Base-by-base conservation (phyloP, 2,797 vertebrate genomes). In the Falco berigora region DNA sequence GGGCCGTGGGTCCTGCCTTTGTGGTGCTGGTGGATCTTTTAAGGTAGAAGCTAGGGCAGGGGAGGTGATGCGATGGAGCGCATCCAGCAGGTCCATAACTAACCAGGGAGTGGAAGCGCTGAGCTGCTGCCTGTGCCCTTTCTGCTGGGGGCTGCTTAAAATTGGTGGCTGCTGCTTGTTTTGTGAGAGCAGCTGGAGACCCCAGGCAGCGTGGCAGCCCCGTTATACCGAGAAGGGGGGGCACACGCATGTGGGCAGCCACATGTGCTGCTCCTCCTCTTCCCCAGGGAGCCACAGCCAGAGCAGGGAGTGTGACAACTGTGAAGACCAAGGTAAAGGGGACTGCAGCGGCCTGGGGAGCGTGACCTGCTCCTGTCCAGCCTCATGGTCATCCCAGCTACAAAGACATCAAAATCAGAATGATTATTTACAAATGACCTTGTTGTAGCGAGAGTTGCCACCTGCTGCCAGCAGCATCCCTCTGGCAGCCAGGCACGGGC, bases 201-300 rank as follows among this genome's bases (percentile, higher is more conserved):
- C 19, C 30, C 9, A 10, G 7, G 44, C 61, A 52, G 23, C 21
- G 42, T 22, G 21, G 32, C n/a, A 7, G 3, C 53, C 10, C 12
- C 2, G 0, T 3, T 4, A 6, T 1, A 8, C 15, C 0, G 1
- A 32, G 16, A 46, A 34, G 1, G 24, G 28, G 4, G 6, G 10
- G 56, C 0, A 0, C 10, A 4, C 1, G 17, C 9, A 10, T 12
- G 20, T 30, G 21, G 42, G 3, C 6, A 23, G n/a, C 27, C 19
- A 1, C 21, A 13, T 0, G 0, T 1, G 21, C 53, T 53, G 24
- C 34, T 46, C 34, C 23, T 17, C 16, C 17, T 30, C 9, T 47
- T 34, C 10, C 14, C 14, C 28, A 5, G 2, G 34, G 46, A 72
- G 30, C 8, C 1, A 0, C 10, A 61, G 56, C 27, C 49, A 19